Evolutionary conservation across 2,797 vertebrate genomes (phyloP).

Genomic region (Argya squamiceps): DNA sequence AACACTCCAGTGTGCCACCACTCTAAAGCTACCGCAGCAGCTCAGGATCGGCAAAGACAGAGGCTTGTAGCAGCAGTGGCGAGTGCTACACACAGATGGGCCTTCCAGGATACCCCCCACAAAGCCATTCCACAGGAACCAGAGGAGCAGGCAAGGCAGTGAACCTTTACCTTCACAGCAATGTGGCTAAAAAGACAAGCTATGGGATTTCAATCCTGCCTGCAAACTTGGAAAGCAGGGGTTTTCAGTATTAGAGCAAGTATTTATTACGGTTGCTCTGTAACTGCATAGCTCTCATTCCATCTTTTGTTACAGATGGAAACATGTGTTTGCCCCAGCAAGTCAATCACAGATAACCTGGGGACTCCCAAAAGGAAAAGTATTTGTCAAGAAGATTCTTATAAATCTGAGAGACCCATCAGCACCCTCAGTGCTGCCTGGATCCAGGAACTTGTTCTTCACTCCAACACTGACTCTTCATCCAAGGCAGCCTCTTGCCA

Average conservation of each 20-base stretch:
- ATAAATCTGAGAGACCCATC: background rate
- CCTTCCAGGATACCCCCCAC: rapidly evolving
- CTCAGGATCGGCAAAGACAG: background rate
- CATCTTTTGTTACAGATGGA: background rate
- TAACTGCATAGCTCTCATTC: background rate
- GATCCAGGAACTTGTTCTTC: background rate
- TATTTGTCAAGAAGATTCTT: rapidly evolving
- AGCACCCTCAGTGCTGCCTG: background rate
- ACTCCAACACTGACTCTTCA: background rate
- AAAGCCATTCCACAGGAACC: background rate
- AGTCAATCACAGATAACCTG: background rate
- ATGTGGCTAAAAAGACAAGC: rapidly evolving
- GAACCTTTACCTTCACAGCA: background rate
- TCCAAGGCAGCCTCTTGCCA: background rate
- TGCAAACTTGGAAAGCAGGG: background rate
- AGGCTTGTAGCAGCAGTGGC: background rate
- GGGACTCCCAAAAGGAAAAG: background rate
- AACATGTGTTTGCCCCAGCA: background rate
- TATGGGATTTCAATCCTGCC: background rate
- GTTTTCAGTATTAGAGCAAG: background rate
- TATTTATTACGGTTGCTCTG: background rate
- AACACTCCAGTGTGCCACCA: background rate
- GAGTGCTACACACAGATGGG: rapidly evolving
- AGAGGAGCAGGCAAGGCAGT: rapidly evolving
- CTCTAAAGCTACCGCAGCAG: background rate